phyloP scores from a whole-genome alignment of 2,888 invertebrate species.

The Callosobruchus maculatus region DNA sequence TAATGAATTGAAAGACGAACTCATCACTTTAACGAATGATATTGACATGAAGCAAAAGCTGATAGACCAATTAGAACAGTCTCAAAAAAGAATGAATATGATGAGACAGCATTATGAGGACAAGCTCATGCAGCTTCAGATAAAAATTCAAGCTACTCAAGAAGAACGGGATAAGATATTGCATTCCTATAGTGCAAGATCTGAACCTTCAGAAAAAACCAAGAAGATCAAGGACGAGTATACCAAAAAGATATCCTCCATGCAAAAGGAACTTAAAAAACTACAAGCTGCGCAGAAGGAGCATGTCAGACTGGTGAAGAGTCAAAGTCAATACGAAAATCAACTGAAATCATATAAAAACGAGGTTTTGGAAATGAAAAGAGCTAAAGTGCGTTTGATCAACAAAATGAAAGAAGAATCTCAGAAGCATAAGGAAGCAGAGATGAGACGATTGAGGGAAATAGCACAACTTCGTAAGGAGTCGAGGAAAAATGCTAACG shows the following conservation, averaged over 20 bases:
- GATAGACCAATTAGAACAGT: conserved; percentile 89
- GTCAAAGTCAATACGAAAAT: conserved; percentile 73
- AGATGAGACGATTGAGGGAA: conserved; percentile 74
- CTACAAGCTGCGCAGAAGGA: conserved; percentile 85
- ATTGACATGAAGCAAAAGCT: conserved; percentile 92
- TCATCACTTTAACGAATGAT: conserved; percentile 86
- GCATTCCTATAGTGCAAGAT: conserved; percentile 47
- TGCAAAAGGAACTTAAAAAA: conserved; percentile 83
- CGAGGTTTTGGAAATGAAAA: conserved; percentile 79
- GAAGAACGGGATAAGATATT: conserved; percentile 88
- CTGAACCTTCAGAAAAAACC: conserved; percentile 67
- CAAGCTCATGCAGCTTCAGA: conserved; percentile 77
- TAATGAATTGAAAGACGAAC: conserved; percentile 69
- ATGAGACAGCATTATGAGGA: conserved; percentile 91
- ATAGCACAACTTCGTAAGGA: conserved; percentile 90
- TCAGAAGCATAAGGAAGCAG: conserved; percentile 79
- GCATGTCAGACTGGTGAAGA: conserved; percentile 78
- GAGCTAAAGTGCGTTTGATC: conserved; percentile 79
- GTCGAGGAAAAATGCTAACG: conserved; percentile 80
- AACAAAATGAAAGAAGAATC: conserved; percentile 92
- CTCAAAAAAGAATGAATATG: conserved; percentile 79
- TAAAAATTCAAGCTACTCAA: conserved; percentile 82
- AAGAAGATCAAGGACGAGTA: conserved; percentile 85
- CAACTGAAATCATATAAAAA: conserved; percentile 68
- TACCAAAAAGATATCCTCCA: conserved; percentile 75